phyloP scores from a whole-genome alignment of 2,888 invertebrate species.

The Ormyrus labotus region DNA sequence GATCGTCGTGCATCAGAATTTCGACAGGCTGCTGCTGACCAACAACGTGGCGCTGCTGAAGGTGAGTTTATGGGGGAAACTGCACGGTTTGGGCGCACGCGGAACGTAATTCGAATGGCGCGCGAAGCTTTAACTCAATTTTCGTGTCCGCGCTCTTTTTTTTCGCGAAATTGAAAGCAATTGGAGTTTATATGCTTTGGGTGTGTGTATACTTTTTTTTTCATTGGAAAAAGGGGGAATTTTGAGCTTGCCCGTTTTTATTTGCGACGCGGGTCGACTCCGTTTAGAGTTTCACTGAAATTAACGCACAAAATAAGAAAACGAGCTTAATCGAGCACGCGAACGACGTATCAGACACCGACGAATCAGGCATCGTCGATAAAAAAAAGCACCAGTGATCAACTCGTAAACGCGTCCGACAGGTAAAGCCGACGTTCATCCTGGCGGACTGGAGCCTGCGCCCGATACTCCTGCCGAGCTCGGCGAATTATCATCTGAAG shows the following conservation, averaged over 20 bases:
- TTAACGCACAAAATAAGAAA: too few relatives aligned
- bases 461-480: slow-evolving; percentile 62
- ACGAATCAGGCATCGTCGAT: too few relatives aligned
- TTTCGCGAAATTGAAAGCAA: not conserved
- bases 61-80: slow-evolving; percentile 56
- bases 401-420: not conserved
- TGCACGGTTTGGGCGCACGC: not conserved
- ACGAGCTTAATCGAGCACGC: too few relatives aligned
- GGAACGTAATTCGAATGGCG: too few relatives aligned
- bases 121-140: not conserved
- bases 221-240: too few relatives aligned
- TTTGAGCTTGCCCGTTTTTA: too few relatives aligned
- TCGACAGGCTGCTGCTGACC: slow-evolving; percentile 59
- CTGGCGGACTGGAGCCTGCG: not conserved
- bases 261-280: too few relatives aligned
- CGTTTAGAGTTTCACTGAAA: too few relatives aligned
- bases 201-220: too few relatives aligned
- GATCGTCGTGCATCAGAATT: slow-evolving; percentile 63
- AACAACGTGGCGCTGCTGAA: slow-evolving; percentile 67
- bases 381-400: too few relatives aligned
- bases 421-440: slow-evolving; percentile 16
- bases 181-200: not conserved
- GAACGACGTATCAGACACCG: too few relatives aligned
- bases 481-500: slow-evolving; percentile 46
- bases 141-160: not conserved